Evolutionary conservation across 2,113 vertebrate genomes (phyloP).

Genomic region (Todiramphus saurophagus): DNA sequence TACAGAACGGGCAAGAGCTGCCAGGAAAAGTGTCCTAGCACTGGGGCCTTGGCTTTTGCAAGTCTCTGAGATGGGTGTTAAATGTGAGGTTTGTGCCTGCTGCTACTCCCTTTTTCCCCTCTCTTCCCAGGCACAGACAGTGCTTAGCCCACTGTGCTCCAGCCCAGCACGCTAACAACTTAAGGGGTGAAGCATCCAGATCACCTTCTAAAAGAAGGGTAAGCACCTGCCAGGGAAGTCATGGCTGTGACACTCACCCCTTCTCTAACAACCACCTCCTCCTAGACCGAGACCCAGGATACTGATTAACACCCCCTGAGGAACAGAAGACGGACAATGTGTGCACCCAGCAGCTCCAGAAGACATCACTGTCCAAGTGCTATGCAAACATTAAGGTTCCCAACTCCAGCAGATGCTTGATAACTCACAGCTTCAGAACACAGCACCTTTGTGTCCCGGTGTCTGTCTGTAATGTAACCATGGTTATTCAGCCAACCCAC

Average conservation of each 20-base stretch:
- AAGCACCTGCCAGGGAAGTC: neutral
- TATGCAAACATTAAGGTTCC: neutral
- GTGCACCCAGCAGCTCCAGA: neutral
- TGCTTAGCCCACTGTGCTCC: neutral
- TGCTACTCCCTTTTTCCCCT: neutral
- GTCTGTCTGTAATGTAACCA: neutral
- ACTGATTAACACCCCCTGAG: neutral
- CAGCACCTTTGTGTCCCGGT: neutral
- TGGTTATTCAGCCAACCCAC: neutral
- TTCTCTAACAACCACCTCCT: neutral
- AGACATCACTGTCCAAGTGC: neutral
- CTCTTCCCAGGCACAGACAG: neutral
- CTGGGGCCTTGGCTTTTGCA: neutral
- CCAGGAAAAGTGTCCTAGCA: neutral
- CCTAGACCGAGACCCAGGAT: neutral
- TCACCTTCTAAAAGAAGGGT: neutral
- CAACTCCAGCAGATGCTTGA: neutral
- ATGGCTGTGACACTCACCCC: fast-evolving
- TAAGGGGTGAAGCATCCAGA: neutral
- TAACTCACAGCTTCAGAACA: neutral
- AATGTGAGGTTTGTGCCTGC: neutral
- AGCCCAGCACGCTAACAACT: neutral
- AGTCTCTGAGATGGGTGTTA: neutral
- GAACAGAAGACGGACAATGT: fast-evolving
- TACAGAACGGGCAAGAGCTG: neutral